Base-by-base conservation (phyloP, 2,888 invertebrate genomes). In the Ophion costatus region DNA sequence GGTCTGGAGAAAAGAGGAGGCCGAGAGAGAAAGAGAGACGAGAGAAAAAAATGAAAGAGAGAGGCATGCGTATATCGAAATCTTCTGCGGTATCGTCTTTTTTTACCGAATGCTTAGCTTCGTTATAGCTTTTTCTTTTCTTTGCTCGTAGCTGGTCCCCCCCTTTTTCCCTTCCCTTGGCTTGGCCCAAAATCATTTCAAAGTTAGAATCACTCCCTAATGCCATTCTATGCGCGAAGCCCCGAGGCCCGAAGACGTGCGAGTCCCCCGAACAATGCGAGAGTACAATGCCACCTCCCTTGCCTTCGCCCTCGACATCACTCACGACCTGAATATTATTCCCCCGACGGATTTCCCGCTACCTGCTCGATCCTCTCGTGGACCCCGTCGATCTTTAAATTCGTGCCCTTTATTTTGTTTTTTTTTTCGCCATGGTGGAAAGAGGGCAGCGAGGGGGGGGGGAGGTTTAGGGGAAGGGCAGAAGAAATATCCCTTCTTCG, bases 181-280 rank as follows among this genome's bases (percentile, higher is more conserved):
- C 78, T 75, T 75, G 70, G 56, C 83, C 84, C 71, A 80, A 86
- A 90, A 91, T 92, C 88, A 90, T 91, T 89, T 81, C 57, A 79
- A 67, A 92, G 92, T 91, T 90, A 90, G 89, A 90, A 91, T 90
- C 91, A 89, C 88, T 87, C 88, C 83, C 88, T 89, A 88, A 89
- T 89, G 89, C 88, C 84, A 88, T 89, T 89, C 88, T 87, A 84
- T 24, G 81, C 75, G 45, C 76, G 71, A 80, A 87, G 84, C 85
- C 85, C 82, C 77, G 70, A 83, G 85, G 80, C 85, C 61, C 82
- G 83, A 57, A 85, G 85, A 82, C 86, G 87, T 73, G 87, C 87
- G 83, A 88, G 80, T 71, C 61, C 86, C 67, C 75, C 79, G 79
- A 82, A 82, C 82, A 86, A 87, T 83, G 84, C 86, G 69, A 87